A percentile compares a stretch with the other conserved stretches of the same genome.
Conservation (phyloP, 1,140 invertebrate species). For the Trichonephila inaurata region DNA sequence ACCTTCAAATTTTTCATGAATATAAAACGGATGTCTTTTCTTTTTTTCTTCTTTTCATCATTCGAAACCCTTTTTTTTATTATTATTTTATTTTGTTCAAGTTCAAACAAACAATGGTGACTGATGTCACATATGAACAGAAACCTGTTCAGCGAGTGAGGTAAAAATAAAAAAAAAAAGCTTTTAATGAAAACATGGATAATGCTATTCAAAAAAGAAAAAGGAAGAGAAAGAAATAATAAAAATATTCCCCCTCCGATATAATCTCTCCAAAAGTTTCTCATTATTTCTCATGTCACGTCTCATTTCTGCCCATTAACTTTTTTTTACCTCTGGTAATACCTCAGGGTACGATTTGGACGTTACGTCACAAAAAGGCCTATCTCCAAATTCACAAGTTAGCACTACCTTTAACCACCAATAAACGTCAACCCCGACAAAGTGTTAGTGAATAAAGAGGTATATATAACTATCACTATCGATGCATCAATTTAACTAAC, state of each 20-base stretch:
- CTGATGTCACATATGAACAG: background rate
- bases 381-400: background rate
- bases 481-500: background rate
- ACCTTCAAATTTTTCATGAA: background rate
- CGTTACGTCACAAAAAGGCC: background rate
- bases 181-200: slow-evolving; percentile 11
- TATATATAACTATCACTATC: background rate
- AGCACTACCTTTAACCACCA: background rate
- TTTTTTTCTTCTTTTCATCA: background rate
- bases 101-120: background rate
- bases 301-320: background rate
- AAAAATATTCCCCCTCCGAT: background rate
- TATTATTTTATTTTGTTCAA: background rate
- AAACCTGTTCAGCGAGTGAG: background rate
- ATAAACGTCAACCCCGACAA: background rate
- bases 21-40: slow-evolving; percentile 8
- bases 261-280: background rate
- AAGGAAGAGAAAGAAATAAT: background rate
- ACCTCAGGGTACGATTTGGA: background rate
- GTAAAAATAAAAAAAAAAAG: background rate
- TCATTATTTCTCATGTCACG: slow-evolving; percentile 1
- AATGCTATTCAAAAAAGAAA: background rate
- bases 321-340: background rate
- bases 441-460: background rate
- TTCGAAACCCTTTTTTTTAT: background rate